phyloP scores from a whole-genome alignment of 2,113 vertebrate genomes.

The Saguinus midas region DNA sequence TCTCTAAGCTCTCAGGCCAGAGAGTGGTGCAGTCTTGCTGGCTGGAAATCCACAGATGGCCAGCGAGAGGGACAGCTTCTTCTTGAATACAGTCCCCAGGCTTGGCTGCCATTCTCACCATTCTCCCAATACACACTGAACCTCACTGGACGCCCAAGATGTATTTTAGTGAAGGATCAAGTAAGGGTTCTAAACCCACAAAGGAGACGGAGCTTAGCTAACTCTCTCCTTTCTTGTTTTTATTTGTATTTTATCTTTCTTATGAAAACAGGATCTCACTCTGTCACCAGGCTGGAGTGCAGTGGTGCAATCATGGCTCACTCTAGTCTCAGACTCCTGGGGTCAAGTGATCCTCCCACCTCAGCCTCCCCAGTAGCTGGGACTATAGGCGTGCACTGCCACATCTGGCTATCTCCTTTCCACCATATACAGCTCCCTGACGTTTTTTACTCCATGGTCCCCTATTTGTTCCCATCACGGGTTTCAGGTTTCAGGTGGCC shows the following conservation, averaged over 20 bases:
- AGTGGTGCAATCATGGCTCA: too few species aligned
- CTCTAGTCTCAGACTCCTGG: too few species aligned
- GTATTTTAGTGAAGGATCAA: not conserved
- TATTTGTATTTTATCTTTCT: too few species aligned
- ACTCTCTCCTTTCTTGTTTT: too few species aligned
- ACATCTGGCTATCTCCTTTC: too few species aligned
- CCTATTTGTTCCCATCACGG: accelerated
- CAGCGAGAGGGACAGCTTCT: not conserved
- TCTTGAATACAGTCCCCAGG: too few species aligned
- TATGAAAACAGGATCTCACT: too few species aligned
- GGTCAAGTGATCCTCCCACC: too few species aligned
- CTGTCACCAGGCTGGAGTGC: too few species aligned
- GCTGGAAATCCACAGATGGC: not conserved
- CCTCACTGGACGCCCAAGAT: not conserved
- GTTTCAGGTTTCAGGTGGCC: not conserved
- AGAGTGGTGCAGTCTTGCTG: not conserved
- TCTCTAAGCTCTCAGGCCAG: not conserved
- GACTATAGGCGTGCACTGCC: too few species aligned
- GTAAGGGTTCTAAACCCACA: not conserved
- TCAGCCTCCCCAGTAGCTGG: too few species aligned
- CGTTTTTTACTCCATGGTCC: not conserved
- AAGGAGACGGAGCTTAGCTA: too few species aligned
- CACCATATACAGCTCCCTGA: not conserved
- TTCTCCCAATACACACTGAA: not conserved
- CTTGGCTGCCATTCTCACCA: not conserved